Evolutionary conservation across 2,888 invertebrate species (phyloP), one percentile per base, ranked within the genome.

Genomic region (Halictus quadricinctus): DNA sequence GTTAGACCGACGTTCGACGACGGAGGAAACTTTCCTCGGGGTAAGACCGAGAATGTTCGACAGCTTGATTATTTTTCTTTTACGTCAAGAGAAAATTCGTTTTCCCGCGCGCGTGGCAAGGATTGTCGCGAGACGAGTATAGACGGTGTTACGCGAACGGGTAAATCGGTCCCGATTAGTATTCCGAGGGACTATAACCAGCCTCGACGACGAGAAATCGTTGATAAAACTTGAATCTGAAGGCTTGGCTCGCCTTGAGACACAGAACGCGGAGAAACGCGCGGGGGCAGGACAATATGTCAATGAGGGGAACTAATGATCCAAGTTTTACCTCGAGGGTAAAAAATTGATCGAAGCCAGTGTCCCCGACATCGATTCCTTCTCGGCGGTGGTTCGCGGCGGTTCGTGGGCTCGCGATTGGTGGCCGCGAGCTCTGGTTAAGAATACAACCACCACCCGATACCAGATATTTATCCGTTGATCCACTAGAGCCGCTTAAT

Each of bases 401-500:
- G 29, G 29, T 29, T 29, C 29, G 29, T 29, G n/a, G n/a, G 25
- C 13, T 60, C 60, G 25, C 8, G 64, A 29, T 15, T 60, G 5
- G 60, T 25, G 64, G 64, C 2, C 64, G 7, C 29, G 78, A 50
- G 69, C 64, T 76, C 72, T 76, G 76, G 81, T 84, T 84, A 90
- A 90, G 84, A 90, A 88, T 84, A 84, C 86, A 77, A 85, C 86
- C 81, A 81, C 89, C 89, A 83, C 86, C 86, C 74, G 75, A 81
- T 87, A 87, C 64, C 84, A 86, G 88, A 82, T 84, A 86, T 79
- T 81, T 80, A 85, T 76, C 87, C 91, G 91, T 93, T 94, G 93
- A 94, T 94, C 94, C 91, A 91, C 88, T 93, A 92, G 92, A 94
- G 91, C 92, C 90, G 90, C 91, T 93, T 94, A 94, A 94, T 94